These are phyloP conservation scores for Micromys minutus DNA, from an alignment of 2,113 vertebrate genomes.

Conservation along the genomic window DNA sequence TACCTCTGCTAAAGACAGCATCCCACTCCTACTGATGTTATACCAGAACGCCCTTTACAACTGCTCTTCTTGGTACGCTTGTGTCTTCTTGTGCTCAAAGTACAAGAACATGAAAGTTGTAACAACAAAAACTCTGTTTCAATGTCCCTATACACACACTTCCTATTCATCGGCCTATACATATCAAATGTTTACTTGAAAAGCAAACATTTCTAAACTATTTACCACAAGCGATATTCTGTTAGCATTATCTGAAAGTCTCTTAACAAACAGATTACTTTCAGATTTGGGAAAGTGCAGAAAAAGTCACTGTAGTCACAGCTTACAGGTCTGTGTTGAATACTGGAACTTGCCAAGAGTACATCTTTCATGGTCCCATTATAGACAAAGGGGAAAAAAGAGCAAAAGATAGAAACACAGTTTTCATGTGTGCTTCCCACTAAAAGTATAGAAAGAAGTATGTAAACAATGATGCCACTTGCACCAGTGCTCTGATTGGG, in stretches of 20 bases:
- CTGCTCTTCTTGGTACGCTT: not conserved
- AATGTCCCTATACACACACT: not conserved
- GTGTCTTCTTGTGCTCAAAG: not conserved
- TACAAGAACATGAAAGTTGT: not conserved
- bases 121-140: not conserved
- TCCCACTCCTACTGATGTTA: not conserved
- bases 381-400: not conserved
- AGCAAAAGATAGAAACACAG: not conserved
- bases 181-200: not conserved
- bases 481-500: not conserved
- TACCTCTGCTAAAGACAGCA: not conserved
- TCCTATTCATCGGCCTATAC: not conserved
- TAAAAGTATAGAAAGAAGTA: not conserved
- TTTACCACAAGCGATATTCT: constrained; percentile 8
- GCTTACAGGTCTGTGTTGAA: not conserved
- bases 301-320: not conserved
- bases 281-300: constrained; percentile 3
- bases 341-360: not conserved
- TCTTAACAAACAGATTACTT: not conserved
- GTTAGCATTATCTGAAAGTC: not conserved
- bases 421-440: not conserved
- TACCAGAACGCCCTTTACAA: rapidly evolving
- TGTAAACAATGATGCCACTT: not conserved
- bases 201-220: constrained; percentile 33
- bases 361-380: not conserved